phyloP scores from a whole-genome alignment of 2,797 vertebrate species.

The Hydrocynus forskahlii region DNA sequence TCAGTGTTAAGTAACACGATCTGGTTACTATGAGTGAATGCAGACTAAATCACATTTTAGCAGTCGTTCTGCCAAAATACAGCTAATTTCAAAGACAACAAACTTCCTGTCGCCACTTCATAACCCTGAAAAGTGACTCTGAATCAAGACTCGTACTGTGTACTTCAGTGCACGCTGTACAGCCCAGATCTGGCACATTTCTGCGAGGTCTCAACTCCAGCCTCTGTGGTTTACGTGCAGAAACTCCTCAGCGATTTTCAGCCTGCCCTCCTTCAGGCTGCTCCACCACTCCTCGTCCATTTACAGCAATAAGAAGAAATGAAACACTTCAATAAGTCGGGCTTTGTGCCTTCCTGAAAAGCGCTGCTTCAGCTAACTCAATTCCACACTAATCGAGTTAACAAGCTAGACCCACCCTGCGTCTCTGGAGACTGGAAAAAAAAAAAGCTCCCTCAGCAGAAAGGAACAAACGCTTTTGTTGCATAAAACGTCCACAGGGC shows the following conservation, averaged over 20 bases:
- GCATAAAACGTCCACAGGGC: background rate
- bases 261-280: constrained; percentile 14
- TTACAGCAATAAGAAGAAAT: constrained; percentile 26
- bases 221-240: constrained; percentile 2
- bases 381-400: constrained; percentile 52
- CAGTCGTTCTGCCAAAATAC: too few relatives aligned
- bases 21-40: too few relatives aligned
- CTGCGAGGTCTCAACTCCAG: constrained; percentile 12
- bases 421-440: constrained; percentile 22
- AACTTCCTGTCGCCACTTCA: too few relatives aligned
- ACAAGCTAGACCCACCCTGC: constrained; percentile 16
- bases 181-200: background rate
- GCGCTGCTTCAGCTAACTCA: constrained; percentile 51
- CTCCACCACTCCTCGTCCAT: background rate
- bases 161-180: background rate
- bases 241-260: constrained; percentile 21
- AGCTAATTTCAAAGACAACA: too few relatives aligned
- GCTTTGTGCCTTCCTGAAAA: constrained; percentile 43
- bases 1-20: too few relatives aligned
- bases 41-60: too few relatives aligned
- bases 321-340: constrained; percentile 20
- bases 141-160: too few relatives aligned
- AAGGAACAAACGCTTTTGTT: background rate
- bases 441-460: constrained; percentile 31
- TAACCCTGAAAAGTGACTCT: background rate